Conservation (phyloP, 2,888 invertebrate genomes). For the Geophilus truncorum region DNA sequence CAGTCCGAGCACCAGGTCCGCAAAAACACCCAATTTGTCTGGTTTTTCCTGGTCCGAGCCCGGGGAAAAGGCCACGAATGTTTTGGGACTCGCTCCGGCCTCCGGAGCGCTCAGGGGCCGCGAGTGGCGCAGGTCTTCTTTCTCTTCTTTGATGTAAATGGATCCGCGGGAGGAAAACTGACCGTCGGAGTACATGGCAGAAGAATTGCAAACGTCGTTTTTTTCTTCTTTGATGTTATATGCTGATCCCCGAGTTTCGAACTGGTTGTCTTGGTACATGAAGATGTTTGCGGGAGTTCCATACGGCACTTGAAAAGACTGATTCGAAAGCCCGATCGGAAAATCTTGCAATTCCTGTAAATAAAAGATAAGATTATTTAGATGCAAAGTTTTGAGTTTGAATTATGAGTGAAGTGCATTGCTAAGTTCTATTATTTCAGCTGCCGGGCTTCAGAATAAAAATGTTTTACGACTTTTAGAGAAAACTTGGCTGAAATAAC, state of each 20-base stretch:
- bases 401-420: not conserved
- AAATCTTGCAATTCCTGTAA: conserved; percentile 31
- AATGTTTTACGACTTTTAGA: no score
- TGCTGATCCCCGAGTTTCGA: not conserved
- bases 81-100: conserved; percentile 38
- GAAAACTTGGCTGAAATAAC: not conserved
- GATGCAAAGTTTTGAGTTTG: no score
- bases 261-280: conserved; percentile 31
- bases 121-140: conserved; percentile 27
- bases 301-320: conserved; percentile 28
- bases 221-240: conserved; percentile 32
- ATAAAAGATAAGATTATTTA: not conserved
- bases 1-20: conserved; percentile 14
- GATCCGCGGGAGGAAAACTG: not conserved
- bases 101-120: conserved; percentile 29
- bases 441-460: not conserved
- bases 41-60: conserved; percentile 37
- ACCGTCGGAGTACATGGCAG: conserved; percentile 25
- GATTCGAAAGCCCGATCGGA: conserved; percentile 20
- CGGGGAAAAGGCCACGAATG: conserved; percentile 36
- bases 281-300: conserved; percentile 1
- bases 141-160: conserved; percentile 29
- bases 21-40: conserved; percentile 37
- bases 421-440: not conserved
- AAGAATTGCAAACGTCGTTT: conserved; percentile 17